These are phyloP conservation scores for Herpailurus yagouaroundi DNA, from an alignment of 2,113 vertebrate species.

Conservation along the genomic window DNA sequence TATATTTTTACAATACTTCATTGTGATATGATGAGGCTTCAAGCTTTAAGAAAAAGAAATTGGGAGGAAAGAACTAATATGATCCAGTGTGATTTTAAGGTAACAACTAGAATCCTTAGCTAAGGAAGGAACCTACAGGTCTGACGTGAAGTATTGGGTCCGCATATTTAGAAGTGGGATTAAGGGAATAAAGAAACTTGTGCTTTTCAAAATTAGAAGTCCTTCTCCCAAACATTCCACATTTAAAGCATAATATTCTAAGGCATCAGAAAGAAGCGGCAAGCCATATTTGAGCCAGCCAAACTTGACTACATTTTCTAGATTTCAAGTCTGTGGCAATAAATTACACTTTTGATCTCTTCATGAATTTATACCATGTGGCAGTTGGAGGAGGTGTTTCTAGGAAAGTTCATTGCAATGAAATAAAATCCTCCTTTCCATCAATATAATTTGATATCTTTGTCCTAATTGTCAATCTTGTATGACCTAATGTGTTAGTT, in stretches of 20 bases:
- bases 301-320: background rate
- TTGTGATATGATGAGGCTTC: slow-evolving; percentile 67
- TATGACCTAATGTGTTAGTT: background rate
- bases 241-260: slow-evolving; percentile 23
- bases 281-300: slow-evolving; percentile 38
- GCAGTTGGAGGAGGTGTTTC: background rate
- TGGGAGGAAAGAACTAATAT: slow-evolving; percentile 59
- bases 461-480: background rate
- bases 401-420: background rate
- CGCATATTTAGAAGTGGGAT: slow-evolving; percentile 41
- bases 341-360: slow-evolving; percentile 21
- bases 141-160: slow-evolving; percentile 20
- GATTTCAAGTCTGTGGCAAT: background rate
- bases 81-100: slow-evolving; percentile 57
- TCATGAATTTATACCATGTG: background rate
- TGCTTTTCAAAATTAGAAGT: slow-evolving; percentile 40
- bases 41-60: slow-evolving; percentile 53
- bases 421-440: background rate
- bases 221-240: background rate
- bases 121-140: slow-evolving; percentile 44
- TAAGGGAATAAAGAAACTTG: slow-evolving; percentile 37
- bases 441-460: slow-evolving; percentile 11
- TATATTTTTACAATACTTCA: slow-evolving; percentile 66
- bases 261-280: background rate
- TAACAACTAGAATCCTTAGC: slow-evolving; percentile 44